Percentiles rank a stretch among this genome's conserved stretches.
phyloP scores from a whole-genome alignment of 2,113 vertebrate species.

The Phycodurus eques region DNA sequence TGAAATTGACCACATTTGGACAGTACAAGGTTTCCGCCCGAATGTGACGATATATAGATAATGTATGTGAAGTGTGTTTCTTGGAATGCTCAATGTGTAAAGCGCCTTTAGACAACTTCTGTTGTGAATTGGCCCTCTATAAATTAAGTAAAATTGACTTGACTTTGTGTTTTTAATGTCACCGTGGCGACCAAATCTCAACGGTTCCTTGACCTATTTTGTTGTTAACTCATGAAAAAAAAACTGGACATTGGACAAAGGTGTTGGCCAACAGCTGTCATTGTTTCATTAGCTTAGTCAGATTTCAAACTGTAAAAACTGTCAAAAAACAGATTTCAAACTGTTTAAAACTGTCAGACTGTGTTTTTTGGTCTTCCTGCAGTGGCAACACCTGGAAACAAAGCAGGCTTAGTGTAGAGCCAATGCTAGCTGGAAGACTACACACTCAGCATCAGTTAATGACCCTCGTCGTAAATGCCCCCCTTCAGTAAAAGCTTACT shows the following conservation, averaged over 20 bases:
- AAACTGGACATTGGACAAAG: not conserved
- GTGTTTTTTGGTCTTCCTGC: not conserved
- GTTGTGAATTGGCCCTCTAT: too few species aligned
- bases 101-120: too few species aligned
- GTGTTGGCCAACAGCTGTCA: not conserved
- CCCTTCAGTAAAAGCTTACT: slow-evolving; percentile 24
- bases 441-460: slow-evolving; percentile 18
- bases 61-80: too few species aligned
- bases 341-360: not conserved
- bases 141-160: not conserved
- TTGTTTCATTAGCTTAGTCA: not conserved
- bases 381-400: slow-evolving; percentile 1
- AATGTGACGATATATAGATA: too few species aligned
- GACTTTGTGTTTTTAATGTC: not conserved
- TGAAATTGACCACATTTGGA: too few species aligned
- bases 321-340: not conserved
- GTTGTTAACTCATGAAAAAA: not conserved
- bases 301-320: not conserved
- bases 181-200: not conserved
- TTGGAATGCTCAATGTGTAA: too few species aligned
- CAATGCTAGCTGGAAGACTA: slow-evolving; percentile 2
- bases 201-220: not conserved
- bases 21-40: too few species aligned
- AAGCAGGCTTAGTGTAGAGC: not conserved
- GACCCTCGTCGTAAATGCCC: slow-evolving; percentile 14